Evolutionary conservation across 2,797 vertebrate genomes (phyloP).

Genomic region (Cheirogaleus major): DNA sequence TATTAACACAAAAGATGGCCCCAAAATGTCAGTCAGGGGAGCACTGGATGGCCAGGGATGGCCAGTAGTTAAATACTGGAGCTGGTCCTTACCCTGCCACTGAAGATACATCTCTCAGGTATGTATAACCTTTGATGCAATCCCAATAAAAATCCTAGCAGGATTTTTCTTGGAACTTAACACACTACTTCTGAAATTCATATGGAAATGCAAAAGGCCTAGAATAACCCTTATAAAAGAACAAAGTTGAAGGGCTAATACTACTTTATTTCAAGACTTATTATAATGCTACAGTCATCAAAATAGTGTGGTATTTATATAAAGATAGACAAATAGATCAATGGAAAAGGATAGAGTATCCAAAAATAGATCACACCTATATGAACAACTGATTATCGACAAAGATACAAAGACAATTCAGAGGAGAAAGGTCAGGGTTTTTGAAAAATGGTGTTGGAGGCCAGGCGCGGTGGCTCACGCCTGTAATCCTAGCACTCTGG

Average conservation of each 20-base stretch:
- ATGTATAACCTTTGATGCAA: background rate
- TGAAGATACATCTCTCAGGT: background rate
- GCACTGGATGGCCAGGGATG: background rate
- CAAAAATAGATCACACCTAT: background rate
- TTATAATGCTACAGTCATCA: background rate
- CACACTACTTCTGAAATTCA: background rate
- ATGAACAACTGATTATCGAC: background rate
- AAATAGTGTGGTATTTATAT: background rate
- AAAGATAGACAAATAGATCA: background rate
- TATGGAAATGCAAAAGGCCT: background rate
- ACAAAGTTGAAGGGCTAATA: background rate
- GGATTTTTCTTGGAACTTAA: background rate
- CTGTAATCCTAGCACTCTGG: no score
- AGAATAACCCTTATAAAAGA: background rate
- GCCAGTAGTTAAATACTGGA: background rate
- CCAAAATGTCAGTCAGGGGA: background rate
- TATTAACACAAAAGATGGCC: background rate
- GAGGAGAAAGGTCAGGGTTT: background rate
- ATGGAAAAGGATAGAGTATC: background rate
- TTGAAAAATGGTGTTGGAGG: background rate
- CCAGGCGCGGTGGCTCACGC: no score
- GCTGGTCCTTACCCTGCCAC: background rate
- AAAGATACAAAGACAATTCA: background rate
- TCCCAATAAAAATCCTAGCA: background rate
- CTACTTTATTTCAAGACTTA: background rate